Conservation (phyloP, 2,888 invertebrate species). For the Himalopsyche kuldschensis region DNA sequence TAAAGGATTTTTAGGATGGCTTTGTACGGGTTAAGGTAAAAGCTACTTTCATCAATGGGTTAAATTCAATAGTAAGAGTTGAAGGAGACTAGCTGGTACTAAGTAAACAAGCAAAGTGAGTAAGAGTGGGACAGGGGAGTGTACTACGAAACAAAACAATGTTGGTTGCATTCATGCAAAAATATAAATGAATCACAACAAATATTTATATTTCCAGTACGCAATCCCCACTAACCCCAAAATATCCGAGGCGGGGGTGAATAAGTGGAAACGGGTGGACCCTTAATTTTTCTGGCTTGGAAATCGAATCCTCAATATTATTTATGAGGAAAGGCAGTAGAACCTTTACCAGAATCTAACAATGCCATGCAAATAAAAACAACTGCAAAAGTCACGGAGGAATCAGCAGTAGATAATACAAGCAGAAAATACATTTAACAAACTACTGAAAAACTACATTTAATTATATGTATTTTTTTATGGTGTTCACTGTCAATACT, state of each 20-base stretch:
- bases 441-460: background rate
- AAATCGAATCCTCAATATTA: background rate
- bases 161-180: background rate
- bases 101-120: too few species aligned
- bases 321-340: background rate
- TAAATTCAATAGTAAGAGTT: too few species aligned
- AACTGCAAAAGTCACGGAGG: background rate
- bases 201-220: constrained; percentile 18
- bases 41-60: too few species aligned
- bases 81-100: too few species aligned
- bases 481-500: too few species aligned
- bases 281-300: constrained; percentile 12
- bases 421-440: too few species aligned
- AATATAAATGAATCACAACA: background rate
- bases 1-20: too few species aligned
- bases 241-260: constrained; percentile 5
- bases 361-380: background rate
- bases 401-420: background rate
- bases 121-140: too few species aligned
- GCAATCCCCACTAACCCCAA: constrained; percentile 13
- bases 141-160: too few species aligned
- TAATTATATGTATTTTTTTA: too few species aligned
- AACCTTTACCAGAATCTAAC: background rate
- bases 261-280: constrained; percentile 18
- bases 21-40: too few species aligned